These are phyloP conservation scores for Mohoua ochrocephala DNA, from an alignment of 2,113 vertebrate species.

Conservation along the genomic window DNA sequence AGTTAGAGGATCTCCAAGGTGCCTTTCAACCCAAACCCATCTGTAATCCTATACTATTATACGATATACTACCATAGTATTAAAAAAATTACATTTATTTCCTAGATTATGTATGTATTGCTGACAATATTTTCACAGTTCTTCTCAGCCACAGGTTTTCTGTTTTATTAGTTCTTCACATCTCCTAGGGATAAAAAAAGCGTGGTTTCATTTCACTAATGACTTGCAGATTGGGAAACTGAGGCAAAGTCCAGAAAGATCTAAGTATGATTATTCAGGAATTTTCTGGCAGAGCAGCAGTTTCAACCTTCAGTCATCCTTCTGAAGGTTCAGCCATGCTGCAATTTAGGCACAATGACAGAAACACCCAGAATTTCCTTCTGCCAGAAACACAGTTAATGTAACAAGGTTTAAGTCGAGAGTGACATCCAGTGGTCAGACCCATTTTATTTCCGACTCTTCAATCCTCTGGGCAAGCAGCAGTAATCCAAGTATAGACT, in stretches of 20 bases:
- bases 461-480: neutral
- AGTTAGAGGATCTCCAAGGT: neutral
- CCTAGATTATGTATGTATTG: neutral
- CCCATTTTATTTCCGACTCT: neutral
- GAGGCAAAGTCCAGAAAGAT: neutral
- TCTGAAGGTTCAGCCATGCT: neutral
- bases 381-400: neutral
- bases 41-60: neutral
- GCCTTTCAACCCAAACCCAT: neutral
- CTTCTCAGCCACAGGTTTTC: neutral
- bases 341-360: neutral
- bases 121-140: neutral
- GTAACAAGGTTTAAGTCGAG: neutral
- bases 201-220: neutral
- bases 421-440: constrained; percentile 37
- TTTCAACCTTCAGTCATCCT: neutral
- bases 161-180: neutral
- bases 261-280: neutral
- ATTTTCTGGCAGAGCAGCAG: neutral
- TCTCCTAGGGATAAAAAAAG: neutral
- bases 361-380: neutral
- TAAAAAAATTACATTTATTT: neutral
- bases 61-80: neutral
- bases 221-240: neutral
- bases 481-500: neutral